A percentile compares a stretch with the other conserved stretches of the same genome.
Conservation (phyloP, 2,113 vertebrate species). For the Corynorhinus townsendii region DNA sequence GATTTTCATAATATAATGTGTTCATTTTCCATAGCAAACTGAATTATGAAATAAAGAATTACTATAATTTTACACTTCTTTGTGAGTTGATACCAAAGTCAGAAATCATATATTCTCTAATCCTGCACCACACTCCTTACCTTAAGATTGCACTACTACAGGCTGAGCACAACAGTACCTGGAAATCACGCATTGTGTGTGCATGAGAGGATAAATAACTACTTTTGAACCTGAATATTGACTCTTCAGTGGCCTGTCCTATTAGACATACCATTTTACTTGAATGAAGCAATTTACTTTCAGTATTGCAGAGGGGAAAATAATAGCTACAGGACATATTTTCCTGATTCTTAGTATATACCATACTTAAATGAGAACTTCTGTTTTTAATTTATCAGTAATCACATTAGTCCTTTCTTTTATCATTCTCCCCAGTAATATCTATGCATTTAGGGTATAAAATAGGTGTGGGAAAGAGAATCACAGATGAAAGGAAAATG, state of each 20-base stretch:
- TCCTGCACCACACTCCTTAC: neutral
- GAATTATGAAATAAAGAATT: neutral
- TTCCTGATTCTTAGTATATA: neutral
- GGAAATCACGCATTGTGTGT: neutral
- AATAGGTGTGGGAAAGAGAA: neutral
- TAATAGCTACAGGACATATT: neutral
- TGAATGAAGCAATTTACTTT: constrained; percentile 7
- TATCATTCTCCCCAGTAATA: neutral
- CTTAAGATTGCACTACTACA: neutral
- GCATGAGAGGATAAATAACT: neutral
- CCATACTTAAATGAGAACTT: neutral
- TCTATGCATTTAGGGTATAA: neutral
- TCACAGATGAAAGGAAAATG: constrained; percentile 50
- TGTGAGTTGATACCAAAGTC: neutral
- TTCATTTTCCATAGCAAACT: constrained; percentile 3
- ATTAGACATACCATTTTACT: neutral
- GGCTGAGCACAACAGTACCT: neutral
- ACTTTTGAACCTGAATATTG: neutral
- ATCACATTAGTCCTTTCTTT: neutral
- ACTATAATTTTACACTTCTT: neutral
- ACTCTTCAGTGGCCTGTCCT: neutral
- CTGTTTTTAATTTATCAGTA: neutral
- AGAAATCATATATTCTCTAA: neutral
- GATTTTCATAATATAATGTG: neutral
- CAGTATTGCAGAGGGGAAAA: neutral